phyloP scores from a whole-genome alignment of 2,113 vertebrate genomes.

The Macaca fascicularis region DNA sequence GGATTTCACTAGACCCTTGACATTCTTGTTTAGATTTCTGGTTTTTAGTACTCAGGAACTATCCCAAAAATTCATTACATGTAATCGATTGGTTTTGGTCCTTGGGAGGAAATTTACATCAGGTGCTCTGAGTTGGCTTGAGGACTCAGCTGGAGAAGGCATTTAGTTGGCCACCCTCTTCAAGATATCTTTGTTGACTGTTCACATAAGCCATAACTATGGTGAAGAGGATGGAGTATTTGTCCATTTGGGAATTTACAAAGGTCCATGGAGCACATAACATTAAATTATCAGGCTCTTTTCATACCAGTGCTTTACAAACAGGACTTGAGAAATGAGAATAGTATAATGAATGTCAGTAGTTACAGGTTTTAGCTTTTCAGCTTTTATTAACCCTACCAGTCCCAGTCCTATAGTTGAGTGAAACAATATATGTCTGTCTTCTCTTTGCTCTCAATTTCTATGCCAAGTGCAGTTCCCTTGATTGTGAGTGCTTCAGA shows the following conservation, averaged over 20 bases:
- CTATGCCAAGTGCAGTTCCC: neutral
- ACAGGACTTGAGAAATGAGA: neutral
- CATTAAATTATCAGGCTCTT: neutral
- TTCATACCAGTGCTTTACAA: neutral
- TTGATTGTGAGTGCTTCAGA: neutral
- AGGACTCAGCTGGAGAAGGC: neutral
- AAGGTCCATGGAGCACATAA: neutral
- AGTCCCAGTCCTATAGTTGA: neutral
- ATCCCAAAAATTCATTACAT: neutral
- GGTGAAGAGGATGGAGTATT: neutral
- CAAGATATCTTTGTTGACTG: neutral
- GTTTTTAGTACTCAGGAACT: neutral
- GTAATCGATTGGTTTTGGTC: neutral
- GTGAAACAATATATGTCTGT: rapidly evolving
- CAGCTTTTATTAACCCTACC: neutral
- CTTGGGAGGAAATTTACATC: neutral
- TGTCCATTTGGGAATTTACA: neutral
- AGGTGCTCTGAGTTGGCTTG: neutral
- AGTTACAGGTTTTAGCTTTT: neutral
- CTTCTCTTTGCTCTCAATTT: neutral
- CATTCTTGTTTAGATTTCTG: neutral
- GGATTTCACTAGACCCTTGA: neutral
- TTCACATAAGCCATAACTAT: neutral
- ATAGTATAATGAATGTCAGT: neutral
- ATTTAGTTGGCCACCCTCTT: neutral